A percentile compares a stretch with the other conserved stretches of the same genome.
These are phyloP conservation scores for Reticulitermes speratus DNA, from an alignment of 1,140 invertebrate species.

Conservation along the genomic window DNA sequence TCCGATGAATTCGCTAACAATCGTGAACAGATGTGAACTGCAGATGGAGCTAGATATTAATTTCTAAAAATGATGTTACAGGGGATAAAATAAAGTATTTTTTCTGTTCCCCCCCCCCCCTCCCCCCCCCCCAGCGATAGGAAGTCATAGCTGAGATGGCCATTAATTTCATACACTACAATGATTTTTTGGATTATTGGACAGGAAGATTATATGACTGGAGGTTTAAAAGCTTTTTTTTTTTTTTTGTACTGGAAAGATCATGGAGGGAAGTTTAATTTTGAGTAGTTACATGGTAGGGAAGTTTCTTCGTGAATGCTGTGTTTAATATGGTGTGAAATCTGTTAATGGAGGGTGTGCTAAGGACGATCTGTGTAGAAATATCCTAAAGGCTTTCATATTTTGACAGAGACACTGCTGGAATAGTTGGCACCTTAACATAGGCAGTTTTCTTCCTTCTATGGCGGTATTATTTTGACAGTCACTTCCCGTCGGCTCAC, in stretches of 20 bases:
- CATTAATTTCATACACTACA: neutral
- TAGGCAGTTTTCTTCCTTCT: no score
- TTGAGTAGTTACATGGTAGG: no score
- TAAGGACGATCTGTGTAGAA: no score
- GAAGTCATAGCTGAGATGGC: neutral
- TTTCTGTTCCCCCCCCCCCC: neutral
- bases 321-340: no score
- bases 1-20: neutral
- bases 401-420: no score
- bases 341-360: no score
- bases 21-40: neutral
- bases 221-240: neutral
- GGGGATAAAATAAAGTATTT: neutral
- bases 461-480: no score
- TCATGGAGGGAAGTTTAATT: no score
- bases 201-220: neutral
- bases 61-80: neutral
- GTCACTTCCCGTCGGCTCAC: no score
- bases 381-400: no score
- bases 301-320: no score
- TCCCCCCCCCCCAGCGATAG: neutral
- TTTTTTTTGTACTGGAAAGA: neutral
- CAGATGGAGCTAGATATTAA: constrained; percentile 16
- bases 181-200: constrained; percentile 6
- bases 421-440: no score